phyloP scores from a whole-genome alignment of 1,140 invertebrate genomes.

The Atta colombica region DNA sequence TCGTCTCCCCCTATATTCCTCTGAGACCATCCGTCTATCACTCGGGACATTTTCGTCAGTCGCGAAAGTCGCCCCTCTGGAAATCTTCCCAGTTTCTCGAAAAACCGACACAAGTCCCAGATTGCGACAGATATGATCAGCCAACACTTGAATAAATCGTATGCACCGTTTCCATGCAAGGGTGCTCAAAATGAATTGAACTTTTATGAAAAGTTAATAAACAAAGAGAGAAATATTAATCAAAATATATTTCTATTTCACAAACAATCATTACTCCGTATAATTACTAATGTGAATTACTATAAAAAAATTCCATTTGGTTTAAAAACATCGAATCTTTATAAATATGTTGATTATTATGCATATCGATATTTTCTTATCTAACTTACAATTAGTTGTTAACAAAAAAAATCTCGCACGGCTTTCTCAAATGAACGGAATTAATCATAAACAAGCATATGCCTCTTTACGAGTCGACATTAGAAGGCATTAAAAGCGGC shows the following conservation, averaged over 20 bases:
- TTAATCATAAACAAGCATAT: constrained; percentile 16
- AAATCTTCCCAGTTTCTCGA: constrained; percentile 37
- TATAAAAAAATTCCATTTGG: not conserved
- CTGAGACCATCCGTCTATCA: constrained; percentile 47
- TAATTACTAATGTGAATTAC: not conserved
- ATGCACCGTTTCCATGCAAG: not conserved
- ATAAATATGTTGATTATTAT: not conserved
- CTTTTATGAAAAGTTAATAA: not conserved
- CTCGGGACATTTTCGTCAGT: constrained; percentile 30
- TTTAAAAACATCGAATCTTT: not conserved
- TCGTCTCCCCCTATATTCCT: not conserved
- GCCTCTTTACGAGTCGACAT: constrained; percentile 10
- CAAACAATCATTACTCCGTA: not conserved
- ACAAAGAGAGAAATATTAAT: not conserved
- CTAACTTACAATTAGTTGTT: not conserved
- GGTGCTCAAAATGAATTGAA: not conserved
- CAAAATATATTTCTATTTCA: not conserved
- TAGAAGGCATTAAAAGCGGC: constrained; percentile 44
- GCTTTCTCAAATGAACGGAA: constrained; percentile 20
- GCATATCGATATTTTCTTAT: not conserved
- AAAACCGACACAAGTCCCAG: constrained; percentile 15
- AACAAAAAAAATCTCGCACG: not conserved
- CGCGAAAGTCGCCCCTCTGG: not conserved
- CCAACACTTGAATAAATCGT: not conserved
- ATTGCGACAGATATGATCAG: constrained; percentile 18